A percentile compares a stretch with the other conserved stretches of the same genome.
These are phyloP conservation scores for Psittacula echo DNA, from an alignment of 2,797 vertebrate genomes.

Conservation along the genomic window DNA sequence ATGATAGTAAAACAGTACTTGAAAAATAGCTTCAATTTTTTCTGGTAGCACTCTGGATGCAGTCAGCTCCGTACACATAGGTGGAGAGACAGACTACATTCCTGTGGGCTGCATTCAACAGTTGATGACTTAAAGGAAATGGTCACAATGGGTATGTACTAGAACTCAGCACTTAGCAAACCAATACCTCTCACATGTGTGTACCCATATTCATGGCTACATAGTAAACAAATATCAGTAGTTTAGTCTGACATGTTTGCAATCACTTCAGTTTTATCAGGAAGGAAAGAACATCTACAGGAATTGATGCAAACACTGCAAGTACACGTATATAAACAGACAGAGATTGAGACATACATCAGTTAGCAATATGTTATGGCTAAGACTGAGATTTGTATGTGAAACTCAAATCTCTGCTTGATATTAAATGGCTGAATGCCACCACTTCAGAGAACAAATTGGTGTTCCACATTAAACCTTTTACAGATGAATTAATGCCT, in stretches of 20 bases:
- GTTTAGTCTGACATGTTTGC: neutral
- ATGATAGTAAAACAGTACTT: neutral
- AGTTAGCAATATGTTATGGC: neutral
- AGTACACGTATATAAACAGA: accelerated
- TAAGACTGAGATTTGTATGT: neutral
- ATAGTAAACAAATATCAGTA: neutral
- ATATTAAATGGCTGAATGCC: neutral
- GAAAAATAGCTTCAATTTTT: neutral
- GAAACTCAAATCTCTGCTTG: neutral
- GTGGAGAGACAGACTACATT: neutral
- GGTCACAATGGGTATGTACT: neutral
- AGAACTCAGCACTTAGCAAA: neutral
- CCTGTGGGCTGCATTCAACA: neutral
- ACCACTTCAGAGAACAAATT: neutral
- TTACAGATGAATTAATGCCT: neutral
- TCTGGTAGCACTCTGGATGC: neutral
- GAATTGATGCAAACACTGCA: neutral
- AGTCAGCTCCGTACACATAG: neutral
- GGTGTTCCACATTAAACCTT: neutral
- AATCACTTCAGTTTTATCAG: neutral
- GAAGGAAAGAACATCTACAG: neutral
- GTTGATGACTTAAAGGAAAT: neutral
- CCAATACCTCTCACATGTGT: neutral
- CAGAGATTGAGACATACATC: neutral
- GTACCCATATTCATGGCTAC: neutral